Evolutionary conservation across 2,888 invertebrate genomes (phyloP).

Genomic region (Lithophane semibrunnea): DNA sequence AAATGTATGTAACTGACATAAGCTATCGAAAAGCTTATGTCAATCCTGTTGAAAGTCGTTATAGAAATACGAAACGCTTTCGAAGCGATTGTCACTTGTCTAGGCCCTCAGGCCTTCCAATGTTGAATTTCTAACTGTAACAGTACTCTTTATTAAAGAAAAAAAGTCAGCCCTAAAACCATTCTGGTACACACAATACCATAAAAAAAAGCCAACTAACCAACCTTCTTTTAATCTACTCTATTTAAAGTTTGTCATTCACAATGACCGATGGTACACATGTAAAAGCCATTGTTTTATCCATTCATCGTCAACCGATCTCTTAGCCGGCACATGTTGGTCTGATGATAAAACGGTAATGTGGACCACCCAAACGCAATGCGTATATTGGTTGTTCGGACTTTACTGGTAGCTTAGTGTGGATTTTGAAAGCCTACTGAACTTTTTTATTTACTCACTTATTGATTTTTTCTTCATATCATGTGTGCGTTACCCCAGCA

Average conservation of each 20-base stretch:
- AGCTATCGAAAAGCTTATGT: too few relatives aligned
- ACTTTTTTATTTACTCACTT: too few relatives aligned
- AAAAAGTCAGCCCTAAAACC: neutral
- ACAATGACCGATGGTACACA: conserved; percentile 56
- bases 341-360: conserved; percentile 84
- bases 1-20: too few relatives aligned
- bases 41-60: too few relatives aligned
- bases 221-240: conserved; percentile 34
- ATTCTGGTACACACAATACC: neutral
- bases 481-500: too few relatives aligned
- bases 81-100: too few relatives aligned
- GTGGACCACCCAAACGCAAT: conserved; percentile 85
- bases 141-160: neutral
- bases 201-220: neutral
- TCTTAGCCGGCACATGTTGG: conserved; percentile 64
- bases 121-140: neutral
- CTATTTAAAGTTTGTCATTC: conserved; percentile 48
- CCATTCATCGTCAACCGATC: conserved; percentile 59
- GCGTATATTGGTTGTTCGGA: conserved; percentile 71
- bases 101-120: neutral
- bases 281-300: conserved; percentile 50
- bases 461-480: too few relatives aligned
- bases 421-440: conserved; percentile 60
- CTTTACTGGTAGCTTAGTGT: conserved; percentile 56
- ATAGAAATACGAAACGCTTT: too few relatives aligned